A percentile compares a stretch with the other conserved stretches of the same genome.
phyloP scores from a whole-genome alignment of 2,797 vertebrate species.

The Eulemur coronatus region DNA sequence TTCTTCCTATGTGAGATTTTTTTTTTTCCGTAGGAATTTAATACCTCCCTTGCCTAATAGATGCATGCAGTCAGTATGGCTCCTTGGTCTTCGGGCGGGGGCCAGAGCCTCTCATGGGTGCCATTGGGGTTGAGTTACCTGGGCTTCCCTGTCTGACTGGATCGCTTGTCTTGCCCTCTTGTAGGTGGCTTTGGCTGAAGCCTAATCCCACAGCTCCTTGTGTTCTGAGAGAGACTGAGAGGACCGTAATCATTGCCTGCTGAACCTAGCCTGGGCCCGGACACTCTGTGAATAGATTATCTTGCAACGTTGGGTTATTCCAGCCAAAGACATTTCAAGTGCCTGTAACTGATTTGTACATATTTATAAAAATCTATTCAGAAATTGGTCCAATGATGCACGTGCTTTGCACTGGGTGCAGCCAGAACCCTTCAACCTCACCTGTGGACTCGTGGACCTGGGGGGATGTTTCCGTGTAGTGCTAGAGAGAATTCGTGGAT shows the following conservation, averaged over 20 bases:
- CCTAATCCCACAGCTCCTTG: constrained; percentile 84
- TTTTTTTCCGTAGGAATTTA: not conserved
- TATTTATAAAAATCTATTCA: constrained; percentile 90
- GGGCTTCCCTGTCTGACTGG: not conserved
- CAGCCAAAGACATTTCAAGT: constrained; percentile 99
- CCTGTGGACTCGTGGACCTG: constrained; percentile 73
- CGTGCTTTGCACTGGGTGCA: constrained; percentile 79
- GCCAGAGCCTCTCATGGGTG: not conserved
- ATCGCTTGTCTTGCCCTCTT: constrained; percentile 56
- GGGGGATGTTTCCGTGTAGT: constrained; percentile 16
- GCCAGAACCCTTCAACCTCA: constrained; percentile 62
- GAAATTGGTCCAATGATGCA: constrained; percentile 85
- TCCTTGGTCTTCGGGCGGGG: not conserved
- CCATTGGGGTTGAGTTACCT: not conserved
- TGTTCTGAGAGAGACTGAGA: constrained; percentile 75
- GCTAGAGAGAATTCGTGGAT: constrained; percentile 59
- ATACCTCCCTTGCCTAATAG: not conserved
- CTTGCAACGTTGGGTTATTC: constrained; percentile 98
- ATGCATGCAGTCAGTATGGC: accelerated
- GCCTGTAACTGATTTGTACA: constrained; percentile 99
- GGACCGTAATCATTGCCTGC: constrained; percentile 90
- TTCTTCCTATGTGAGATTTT: not conserved
- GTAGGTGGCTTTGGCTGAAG: constrained; percentile 96
- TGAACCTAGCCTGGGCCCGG: constrained; percentile 91
- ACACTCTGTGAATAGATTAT: constrained; percentile 92